Percentiles rank a stretch among this genome's conserved stretches.
phyloP scores from a whole-genome alignment of 2,113 vertebrate species.

The Acanthisitta chloris region DNA sequence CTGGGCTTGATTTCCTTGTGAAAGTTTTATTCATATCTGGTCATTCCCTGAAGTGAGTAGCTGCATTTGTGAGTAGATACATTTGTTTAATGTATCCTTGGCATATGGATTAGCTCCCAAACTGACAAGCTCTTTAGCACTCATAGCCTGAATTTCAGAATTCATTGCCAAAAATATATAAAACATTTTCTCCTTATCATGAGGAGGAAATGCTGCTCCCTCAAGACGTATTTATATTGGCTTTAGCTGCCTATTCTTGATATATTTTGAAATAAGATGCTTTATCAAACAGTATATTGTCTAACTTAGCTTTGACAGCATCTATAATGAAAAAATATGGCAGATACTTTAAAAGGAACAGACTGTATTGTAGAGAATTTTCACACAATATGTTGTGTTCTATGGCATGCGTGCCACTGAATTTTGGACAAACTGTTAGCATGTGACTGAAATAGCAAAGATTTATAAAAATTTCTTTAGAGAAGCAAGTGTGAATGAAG shows the following conservation, averaged over 20 bases:
- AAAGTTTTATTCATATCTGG: constrained; percentile 24
- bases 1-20: not conserved
- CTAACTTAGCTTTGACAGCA: constrained; percentile 3
- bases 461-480: not conserved
- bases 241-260: not conserved
- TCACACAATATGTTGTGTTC: not conserved
- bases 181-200: constrained; percentile 16
- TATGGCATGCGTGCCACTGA: not conserved
- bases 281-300: not conserved
- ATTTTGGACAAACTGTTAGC: not conserved
- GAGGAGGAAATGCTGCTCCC: not conserved
- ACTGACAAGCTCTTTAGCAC: constrained; percentile 38
- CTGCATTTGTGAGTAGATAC: too few relatives aligned
- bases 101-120: constrained; percentile 34
- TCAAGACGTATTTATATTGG: not conserved
- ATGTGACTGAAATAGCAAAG: not conserved
- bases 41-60: not conserved
- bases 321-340: constrained; percentile 1
- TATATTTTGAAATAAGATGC: constrained; percentile 1
- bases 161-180: constrained; percentile 48
- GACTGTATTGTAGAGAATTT: not conserved
- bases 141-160: constrained; percentile 17
- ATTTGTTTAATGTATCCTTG: constrained; percentile 44
- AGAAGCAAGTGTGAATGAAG: not conserved
- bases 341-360: not conserved